A percentile compares a stretch with the other conserved stretches of the same genome.
Evolutionary conservation across 2,797 vertebrate species (phyloP).

Genomic region (Anisognathus igniventris): DNA sequence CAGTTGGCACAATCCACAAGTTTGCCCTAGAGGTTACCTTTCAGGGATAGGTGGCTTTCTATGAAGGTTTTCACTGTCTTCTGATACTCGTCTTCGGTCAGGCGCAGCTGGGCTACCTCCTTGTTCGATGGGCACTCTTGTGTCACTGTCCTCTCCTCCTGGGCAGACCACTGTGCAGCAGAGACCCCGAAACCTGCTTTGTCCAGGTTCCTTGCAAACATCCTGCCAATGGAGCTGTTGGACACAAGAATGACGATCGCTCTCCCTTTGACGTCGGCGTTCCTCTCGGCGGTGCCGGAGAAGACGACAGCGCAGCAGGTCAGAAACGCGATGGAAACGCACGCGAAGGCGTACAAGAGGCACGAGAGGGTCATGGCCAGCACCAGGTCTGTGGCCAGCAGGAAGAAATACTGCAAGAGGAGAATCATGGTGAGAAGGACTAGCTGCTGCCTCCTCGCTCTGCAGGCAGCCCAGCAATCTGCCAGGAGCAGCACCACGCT

Average conservation of each 20-base stretch:
- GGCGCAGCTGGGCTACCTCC: not conserved
- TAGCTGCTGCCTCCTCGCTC: not conserved
- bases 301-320: conserved; percentile 34
- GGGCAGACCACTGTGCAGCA: not conserved
- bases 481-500: not conserved
- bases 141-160: not conserved
- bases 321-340: not conserved
- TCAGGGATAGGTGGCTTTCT: not conserved
- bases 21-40: conserved; percentile 42
- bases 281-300: not conserved
- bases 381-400: conserved; percentile 53
- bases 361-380: conserved; percentile 44
- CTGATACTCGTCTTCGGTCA: conserved; percentile 12
- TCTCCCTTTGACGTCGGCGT: not conserved
- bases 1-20: not conserved
- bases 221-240: conserved; percentile 14
- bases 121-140: not conserved
- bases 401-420: conserved; percentile 16
- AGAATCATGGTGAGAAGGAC: not conserved
- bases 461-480: not conserved
- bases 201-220: not conserved
- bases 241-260: not conserved
- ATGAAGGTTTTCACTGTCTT: conserved; percentile 35
- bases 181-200: not conserved
- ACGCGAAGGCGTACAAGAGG: conserved; percentile 31